Conservation (phyloP, 2,113 vertebrate species). For the Oryzias melastigma region DNA sequence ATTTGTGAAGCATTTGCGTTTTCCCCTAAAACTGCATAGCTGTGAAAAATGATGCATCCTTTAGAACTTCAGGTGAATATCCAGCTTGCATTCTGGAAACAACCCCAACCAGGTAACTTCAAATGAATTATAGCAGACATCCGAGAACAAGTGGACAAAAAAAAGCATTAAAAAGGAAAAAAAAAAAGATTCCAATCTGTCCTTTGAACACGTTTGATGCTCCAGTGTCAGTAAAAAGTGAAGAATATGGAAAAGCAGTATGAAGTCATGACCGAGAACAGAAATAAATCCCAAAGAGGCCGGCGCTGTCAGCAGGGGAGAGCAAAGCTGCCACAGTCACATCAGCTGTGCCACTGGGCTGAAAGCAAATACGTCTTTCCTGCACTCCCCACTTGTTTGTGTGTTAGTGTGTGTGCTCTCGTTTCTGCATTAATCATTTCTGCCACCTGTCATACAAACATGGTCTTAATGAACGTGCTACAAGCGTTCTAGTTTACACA, state of each 20-base stretch:
- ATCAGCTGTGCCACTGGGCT: constrained; percentile 53
- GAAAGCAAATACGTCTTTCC: constrained; percentile 45
- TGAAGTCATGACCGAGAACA: constrained; percentile 50
- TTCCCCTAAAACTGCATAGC: too few species aligned
- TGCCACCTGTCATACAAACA: constrained; percentile 55
- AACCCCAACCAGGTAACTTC: constrained; percentile 11
- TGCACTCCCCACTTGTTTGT: constrained; percentile 19
- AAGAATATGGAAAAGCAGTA: constrained; percentile 39
- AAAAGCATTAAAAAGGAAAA: constrained; percentile 24
- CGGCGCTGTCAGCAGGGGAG: constrained; percentile 41
- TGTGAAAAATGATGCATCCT: too few species aligned
- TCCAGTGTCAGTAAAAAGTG: constrained; percentile 60
- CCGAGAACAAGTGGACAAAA: constrained; percentile 24
- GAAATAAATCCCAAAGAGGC: constrained; percentile 52
- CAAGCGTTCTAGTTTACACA: constrained; percentile 3
- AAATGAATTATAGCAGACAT: constrained; percentile 14
- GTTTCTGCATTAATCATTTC: constrained; percentile 16
- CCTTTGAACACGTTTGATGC: constrained; percentile 56
- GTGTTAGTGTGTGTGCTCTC: constrained; percentile 12
- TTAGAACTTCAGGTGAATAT: background rate
- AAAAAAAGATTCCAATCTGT: background rate
- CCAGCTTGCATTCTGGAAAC: background rate
- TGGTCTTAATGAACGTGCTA: constrained; percentile 28
- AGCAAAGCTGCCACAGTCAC: constrained; percentile 37
- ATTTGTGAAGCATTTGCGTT: too few species aligned